Evolutionary conservation across 2,797 vertebrate genomes (phyloP).

Genomic region (Fistularia commersonii): DNA sequence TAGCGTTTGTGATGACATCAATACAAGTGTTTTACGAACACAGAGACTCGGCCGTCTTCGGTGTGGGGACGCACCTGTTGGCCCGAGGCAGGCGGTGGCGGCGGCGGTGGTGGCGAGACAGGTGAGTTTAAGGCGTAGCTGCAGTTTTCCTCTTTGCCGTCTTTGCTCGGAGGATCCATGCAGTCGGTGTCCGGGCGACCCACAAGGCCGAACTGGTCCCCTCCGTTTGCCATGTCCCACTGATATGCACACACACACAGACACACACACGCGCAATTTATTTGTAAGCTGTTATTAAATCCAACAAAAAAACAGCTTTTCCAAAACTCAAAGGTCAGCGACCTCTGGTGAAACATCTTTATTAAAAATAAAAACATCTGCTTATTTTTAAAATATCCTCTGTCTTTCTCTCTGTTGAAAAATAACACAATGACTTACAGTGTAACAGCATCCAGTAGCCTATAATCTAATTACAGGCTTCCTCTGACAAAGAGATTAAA

Average conservation of each 20-base stretch:
- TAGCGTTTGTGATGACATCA: too few relatives aligned
- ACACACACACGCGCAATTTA: constrained; percentile 13
- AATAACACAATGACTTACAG: constrained; percentile 4
- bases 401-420: background rate
- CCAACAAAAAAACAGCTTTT: too few relatives aligned
- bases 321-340: too few relatives aligned
- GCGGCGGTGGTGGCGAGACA: constrained; percentile 81
- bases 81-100: constrained; percentile 80
- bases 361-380: too few relatives aligned
- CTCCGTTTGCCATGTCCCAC: constrained; percentile 85
- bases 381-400: background rate
- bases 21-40: too few relatives aligned
- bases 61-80: constrained; percentile 77
- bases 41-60: too few relatives aligned
- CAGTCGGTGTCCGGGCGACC: constrained; percentile 81
- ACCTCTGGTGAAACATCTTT: too few relatives aligned
- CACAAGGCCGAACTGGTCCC: constrained; percentile 85
- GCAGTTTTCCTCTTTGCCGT: constrained; percentile 72
- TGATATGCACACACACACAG: constrained; percentile 30
- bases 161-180: constrained; percentile 82
- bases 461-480: constrained; percentile 23
- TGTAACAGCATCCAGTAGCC: constrained; percentile 5
- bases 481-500: constrained; percentile 23
- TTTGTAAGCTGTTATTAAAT: constrained; percentile 2
- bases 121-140: constrained; percentile 77